Percentiles rank a stretch among this genome's conserved stretches.
phyloP scores from a whole-genome alignment of 2,888 invertebrate species.

The Drosophila parthenogenetica region DNA sequence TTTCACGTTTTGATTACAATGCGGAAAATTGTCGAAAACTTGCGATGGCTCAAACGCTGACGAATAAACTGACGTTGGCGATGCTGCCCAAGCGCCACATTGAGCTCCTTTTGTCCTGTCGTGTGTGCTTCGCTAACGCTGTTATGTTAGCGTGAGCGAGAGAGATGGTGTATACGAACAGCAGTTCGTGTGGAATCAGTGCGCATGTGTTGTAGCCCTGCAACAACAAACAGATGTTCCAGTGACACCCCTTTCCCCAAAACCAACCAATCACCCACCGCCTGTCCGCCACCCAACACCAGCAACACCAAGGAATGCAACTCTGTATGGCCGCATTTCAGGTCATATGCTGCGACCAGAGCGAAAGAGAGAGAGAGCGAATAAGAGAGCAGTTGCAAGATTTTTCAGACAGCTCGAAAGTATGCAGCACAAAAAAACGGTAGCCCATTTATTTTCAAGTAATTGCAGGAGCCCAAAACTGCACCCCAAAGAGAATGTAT shows the following conservation, averaged over 20 bases:
- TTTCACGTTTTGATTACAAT: conserved; percentile 48
- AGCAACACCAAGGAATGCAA: conserved; percentile 30
- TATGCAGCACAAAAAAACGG: conserved; percentile 33
- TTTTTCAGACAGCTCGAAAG: conserved; percentile 25
- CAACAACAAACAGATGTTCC: conserved; percentile 62
- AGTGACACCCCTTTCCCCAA: neutral
- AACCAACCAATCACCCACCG: neutral
- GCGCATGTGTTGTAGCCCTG: conserved; percentile 53
- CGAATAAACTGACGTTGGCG: conserved; percentile 61
- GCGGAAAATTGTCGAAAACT: conserved; percentile 55
- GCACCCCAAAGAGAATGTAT: conserved; percentile 25
- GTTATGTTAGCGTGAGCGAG: conserved; percentile 37
- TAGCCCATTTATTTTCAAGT: conserved; percentile 4
- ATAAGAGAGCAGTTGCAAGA: neutral
- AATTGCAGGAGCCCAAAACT: conserved; percentile 18
- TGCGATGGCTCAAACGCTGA: conserved; percentile 58
- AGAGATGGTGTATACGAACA: conserved; percentile 22
- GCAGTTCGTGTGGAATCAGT: conserved; percentile 25
- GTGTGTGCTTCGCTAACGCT: conserved; percentile 3
- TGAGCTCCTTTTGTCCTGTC: conserved; percentile 5
- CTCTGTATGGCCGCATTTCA: conserved; percentile 18
- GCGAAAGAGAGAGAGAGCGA: neutral
- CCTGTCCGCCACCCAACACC: neutral
- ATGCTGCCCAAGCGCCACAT: conserved; percentile 45
- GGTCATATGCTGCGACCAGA: conserved; percentile 14